A percentile compares a stretch with the other conserved stretches of the same genome.
These are phyloP conservation scores for Sisyra terminalis DNA, from an alignment of 2,888 invertebrate species.

Conservation along the genomic window DNA sequence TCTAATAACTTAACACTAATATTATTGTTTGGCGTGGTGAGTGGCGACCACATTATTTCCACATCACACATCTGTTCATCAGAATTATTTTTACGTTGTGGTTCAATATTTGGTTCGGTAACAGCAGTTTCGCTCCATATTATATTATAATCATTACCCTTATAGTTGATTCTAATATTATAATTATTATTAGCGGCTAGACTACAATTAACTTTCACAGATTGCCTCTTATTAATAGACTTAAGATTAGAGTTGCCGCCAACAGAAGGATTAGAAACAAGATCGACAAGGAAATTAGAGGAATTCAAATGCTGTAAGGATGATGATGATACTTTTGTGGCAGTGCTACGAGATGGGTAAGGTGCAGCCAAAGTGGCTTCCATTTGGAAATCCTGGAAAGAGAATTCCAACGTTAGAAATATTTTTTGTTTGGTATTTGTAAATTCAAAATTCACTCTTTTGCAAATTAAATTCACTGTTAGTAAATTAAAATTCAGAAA, in stretches of 20 bases:
- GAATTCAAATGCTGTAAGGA: too few species aligned
- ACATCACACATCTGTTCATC: slow-evolving; percentile 17
- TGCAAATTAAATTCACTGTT: too few species aligned
- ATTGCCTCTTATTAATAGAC: slow-evolving; percentile 42
- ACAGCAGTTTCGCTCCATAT: slow-evolving; percentile 38
- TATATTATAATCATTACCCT: slow-evolving; percentile 34
- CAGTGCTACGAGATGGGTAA: slow-evolving; percentile 27
- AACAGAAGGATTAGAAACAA: slow-evolving; percentile 19
- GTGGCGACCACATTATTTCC: slow-evolving; percentile 1
- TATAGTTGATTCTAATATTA: slow-evolving; percentile 35
- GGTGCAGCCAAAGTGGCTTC: slow-evolving; percentile 22
- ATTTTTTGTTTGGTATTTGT: too few species aligned
- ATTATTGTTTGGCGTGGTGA: slow-evolving; percentile 8
- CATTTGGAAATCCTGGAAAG: too few species aligned
- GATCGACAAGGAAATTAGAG: slow-evolving; percentile 8
- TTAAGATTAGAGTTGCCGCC: slow-evolving; percentile 47
- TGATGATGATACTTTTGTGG: slow-evolving; percentile 2
- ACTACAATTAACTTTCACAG: slow-evolving; percentile 46
- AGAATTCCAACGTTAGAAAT: too few species aligned
- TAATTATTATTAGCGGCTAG: slow-evolving; percentile 31
- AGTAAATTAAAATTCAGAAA: too few species aligned
- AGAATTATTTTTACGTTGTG: slow-evolving; percentile 38
- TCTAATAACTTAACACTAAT: slow-evolving; percentile 21
- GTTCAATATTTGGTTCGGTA: slow-evolving; percentile 30
- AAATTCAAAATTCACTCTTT: too few species aligned